Evolutionary conservation across 2,113 vertebrate species (phyloP).

Genomic region (Phyllostomus hastatus): DNA sequence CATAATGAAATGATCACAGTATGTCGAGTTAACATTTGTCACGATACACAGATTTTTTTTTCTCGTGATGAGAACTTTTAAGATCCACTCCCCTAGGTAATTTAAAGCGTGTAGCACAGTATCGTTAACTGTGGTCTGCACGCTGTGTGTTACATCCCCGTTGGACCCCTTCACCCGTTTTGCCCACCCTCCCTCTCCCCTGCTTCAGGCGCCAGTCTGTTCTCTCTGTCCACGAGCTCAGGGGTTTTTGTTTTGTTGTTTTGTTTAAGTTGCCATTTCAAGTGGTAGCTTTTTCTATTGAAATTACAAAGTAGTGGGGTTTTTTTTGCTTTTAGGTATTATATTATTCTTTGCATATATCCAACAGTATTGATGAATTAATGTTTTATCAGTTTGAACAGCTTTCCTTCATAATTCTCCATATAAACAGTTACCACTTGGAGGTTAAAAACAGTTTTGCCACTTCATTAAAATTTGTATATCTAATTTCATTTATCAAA

Average conservation of each 20-base stretch:
- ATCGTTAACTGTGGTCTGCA: neutral
- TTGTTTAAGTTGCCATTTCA: neutral
- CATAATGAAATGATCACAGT: neutral
- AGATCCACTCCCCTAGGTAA: neutral
- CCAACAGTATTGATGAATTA: neutral
- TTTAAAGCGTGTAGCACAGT: neutral
- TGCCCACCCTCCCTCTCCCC: too few relatives aligned
- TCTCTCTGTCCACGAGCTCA: neutral
- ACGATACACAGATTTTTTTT: neutral
- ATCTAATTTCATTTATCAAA: neutral
- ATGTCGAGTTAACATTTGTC: neutral
- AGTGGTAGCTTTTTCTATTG: neutral
- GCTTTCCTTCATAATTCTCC: neutral
- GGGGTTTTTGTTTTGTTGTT: neutral
- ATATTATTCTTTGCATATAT: neutral
- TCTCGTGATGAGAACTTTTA: neutral
- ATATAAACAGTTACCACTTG: neutral
- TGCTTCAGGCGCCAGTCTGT: neutral
- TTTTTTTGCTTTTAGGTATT: neutral
- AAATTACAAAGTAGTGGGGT: neutral
- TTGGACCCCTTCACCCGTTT: neutral
- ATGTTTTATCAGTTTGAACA: neutral
- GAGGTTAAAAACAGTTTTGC: neutral
- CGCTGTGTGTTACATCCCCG: neutral
- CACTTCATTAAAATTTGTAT: neutral